These are phyloP conservation scores for Pardalotus punctatus DNA, from an alignment of 2,113 vertebrate genomes.

Conservation along the genomic window DNA sequence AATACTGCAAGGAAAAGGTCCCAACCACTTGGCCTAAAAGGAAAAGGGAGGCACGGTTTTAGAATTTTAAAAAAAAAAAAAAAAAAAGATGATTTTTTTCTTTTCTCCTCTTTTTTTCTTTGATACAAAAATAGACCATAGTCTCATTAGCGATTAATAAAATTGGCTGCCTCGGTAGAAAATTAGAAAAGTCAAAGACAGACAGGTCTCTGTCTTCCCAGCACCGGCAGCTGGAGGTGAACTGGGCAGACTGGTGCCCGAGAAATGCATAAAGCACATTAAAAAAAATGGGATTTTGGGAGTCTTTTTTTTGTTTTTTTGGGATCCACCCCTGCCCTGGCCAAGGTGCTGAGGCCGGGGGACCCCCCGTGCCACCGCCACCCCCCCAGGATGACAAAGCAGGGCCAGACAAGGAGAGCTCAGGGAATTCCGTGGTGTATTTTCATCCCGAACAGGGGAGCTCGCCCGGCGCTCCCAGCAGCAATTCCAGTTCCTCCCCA, in stretches of 20 bases:
- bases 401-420: not conserved
- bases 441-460: not conserved
- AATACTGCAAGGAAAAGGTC: conserved; percentile 44
- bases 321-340: not conserved
- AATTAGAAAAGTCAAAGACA: conserved; percentile 62
- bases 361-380: not conserved
- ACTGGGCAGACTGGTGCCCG: not conserved
- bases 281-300: not conserved
- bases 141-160: conserved; percentile 60
- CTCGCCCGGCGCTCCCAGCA: no score
- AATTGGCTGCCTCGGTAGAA: conserved; percentile 63
- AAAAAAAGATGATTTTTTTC: conserved; percentile 33
- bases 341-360: not conserved
- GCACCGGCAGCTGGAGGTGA: not conserved
- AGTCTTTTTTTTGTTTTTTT: no score
- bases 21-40: conserved; percentile 19
- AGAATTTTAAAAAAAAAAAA: no score
- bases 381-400: not conserved
- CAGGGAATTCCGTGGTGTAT: conserved; percentile 7
- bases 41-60: conserved; percentile 57
- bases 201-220: not conserved
- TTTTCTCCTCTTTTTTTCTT: not conserved
- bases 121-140: conserved; percentile 71
- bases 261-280: not conserved
- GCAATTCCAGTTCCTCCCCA: conserved; percentile 57